These are phyloP conservation scores for Myotis davidii DNA, from an alignment of 2,113 vertebrate genomes.

Conservation along the genomic window DNA sequence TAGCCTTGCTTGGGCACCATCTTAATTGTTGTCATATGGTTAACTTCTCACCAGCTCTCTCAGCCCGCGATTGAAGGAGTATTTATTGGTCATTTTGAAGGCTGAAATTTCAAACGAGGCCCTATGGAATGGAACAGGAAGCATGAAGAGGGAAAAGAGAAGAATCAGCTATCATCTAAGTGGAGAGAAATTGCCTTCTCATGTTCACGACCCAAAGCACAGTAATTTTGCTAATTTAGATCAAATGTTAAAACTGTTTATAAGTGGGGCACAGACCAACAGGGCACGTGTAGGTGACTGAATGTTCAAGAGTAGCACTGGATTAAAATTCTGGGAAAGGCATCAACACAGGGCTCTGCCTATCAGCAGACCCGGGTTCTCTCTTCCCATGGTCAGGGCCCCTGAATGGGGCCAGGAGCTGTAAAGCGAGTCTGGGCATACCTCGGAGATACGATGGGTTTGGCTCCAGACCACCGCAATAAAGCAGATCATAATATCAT, in stretches of 20 bases:
- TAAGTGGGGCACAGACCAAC: neutral
- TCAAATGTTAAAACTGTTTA: neutral
- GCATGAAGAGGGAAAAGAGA: neutral
- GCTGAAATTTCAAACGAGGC: constrained; percentile 41
- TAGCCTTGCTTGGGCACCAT: neutral
- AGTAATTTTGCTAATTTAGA: neutral
- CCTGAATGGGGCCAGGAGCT: neutral
- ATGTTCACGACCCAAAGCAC: neutral
- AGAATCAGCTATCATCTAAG: neutral
- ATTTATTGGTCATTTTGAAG: neutral
- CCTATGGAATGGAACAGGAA: neutral
- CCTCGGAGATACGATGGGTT: neutral
- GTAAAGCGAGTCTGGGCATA: neutral
- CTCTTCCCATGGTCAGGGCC: fast-evolving
- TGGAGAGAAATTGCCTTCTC: neutral
- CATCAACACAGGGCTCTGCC: neutral
- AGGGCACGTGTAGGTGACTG: neutral
- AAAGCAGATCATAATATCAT: neutral
- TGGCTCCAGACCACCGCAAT: neutral
- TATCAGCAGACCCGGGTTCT: too few relatives aligned
- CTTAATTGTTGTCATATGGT: constrained; percentile 1
- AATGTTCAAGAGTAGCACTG: too few relatives aligned
- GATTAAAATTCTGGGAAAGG: neutral
- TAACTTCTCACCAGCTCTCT: neutral
- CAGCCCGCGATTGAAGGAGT: neutral